Percentiles rank a stretch among this genome's conserved stretches.
Evolutionary conservation across 2,113 vertebrate species (phyloP).

Genomic region (Turdus rufiventris): DNA sequence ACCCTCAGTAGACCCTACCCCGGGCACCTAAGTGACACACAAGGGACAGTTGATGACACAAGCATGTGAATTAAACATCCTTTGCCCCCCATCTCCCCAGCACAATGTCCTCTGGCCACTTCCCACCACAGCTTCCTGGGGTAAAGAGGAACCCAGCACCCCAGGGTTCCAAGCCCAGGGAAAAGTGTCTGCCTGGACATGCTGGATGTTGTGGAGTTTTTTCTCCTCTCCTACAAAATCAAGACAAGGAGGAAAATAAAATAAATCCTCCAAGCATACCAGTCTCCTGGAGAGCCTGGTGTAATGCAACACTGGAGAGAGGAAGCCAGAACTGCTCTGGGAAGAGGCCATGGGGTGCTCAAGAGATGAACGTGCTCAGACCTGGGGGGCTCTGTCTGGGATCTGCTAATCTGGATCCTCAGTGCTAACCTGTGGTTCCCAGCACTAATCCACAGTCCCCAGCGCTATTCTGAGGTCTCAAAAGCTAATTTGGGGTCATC

Average conservation of each 20-base stretch:
- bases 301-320: neutral
- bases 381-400: too few relatives aligned
- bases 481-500: neutral
- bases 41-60: neutral
- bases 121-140: neutral
- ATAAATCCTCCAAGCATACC: neutral
- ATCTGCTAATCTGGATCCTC: neutral
- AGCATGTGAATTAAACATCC: neutral
- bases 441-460: neutral
- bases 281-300: neutral
- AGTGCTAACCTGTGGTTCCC: neutral
- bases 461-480: neutral
- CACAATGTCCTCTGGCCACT: neutral
- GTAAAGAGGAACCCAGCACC: neutral
- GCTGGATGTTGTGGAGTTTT: fast-evolving
- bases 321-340: neutral
- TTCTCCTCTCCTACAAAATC: neutral
- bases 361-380: neutral
- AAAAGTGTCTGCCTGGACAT: neutral
- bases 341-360: neutral
- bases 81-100: neutral
- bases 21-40: neutral
- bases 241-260: neutral
- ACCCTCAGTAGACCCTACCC: neutral
- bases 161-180: neutral